Conservation (phyloP, 2,797 vertebrate species). For the Manis pentadactyla region DNA sequence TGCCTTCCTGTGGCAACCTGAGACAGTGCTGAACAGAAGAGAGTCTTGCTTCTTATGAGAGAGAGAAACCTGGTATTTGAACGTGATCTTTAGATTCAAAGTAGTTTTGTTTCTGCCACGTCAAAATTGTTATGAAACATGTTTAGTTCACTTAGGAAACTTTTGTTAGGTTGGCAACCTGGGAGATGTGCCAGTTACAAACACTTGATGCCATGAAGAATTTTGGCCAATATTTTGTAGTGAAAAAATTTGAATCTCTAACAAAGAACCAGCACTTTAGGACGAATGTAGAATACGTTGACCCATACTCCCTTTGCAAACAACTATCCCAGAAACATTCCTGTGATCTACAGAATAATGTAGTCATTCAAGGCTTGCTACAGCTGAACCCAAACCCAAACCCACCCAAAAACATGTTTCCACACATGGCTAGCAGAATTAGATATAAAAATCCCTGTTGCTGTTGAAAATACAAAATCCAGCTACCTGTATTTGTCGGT, state of each 20-base stretch:
- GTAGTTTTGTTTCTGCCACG: neutral
- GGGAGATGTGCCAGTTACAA: neutral
- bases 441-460: neutral
- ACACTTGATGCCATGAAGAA: neutral
- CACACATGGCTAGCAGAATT: neutral
- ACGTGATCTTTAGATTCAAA: neutral
- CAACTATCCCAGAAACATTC: neutral
- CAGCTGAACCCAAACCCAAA: neutral
- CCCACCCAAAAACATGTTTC: neutral
- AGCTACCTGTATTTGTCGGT: neutral
- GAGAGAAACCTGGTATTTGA: neutral
- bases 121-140: neutral
- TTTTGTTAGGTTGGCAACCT: neutral
- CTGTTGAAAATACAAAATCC: neutral
- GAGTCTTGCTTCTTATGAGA: neutral
- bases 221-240: neutral
- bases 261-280: neutral
- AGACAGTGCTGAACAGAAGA: neutral
- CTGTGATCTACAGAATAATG: neutral
- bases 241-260: neutral
- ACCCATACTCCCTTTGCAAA: neutral
- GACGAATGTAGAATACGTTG: neutral
- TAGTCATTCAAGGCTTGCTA: neutral
- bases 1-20: neutral
- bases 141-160: neutral